Base-by-base conservation (phyloP, 2,888 invertebrate genomes). In the Melanophora roralis region DNA sequence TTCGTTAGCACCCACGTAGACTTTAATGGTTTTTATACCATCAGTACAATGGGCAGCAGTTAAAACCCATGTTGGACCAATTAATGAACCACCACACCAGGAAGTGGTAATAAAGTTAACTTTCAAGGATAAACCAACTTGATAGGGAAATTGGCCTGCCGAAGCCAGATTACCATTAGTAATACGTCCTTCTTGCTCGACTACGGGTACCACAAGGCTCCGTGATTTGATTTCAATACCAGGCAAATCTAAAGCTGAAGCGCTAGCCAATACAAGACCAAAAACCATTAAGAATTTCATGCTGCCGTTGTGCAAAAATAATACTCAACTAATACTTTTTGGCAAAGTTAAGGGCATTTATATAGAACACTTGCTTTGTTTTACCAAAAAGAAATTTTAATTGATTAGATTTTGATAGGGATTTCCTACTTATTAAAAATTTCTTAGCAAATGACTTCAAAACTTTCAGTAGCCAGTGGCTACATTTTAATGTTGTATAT, bases 31-130 rank as follows among this genome's bases (percentile, higher is more conserved):
- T 34, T 57, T 12, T 19, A 84, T 77, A 78, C 84, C 83, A 59
- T 86, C 83, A 0, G 84, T 85, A 76, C 88, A 88, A 79, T 88
- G 88, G 82, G 89, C 88, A 47, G 88, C 89, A 36, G 88, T 88
- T 74, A 88, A 65, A 27, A 88, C 84, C 86, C 87, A 88, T 14
- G 83, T 73, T 16, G 67, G 21, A 1, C 82, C 82, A 59, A 88
- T 85, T 71, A 88, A 73, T 45, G 88, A 87, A 47, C 88, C 88
- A 74, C 88, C 88, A 77, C 89, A 88, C 86, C 86, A 88, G 34
- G 84, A 65, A 0, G 84, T 81, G 8, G 67, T 64, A 3, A 27
- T 1, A 8, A 34, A 32, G 19, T 78, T 81, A 14, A 77, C 23
- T 19, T 80, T 77, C 23, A 87, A 80, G 2, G 84, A 85, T 1